Evolutionary conservation across 2,113 vertebrate species (phyloP).

Genomic region (Pituophis catenifer): DNA sequence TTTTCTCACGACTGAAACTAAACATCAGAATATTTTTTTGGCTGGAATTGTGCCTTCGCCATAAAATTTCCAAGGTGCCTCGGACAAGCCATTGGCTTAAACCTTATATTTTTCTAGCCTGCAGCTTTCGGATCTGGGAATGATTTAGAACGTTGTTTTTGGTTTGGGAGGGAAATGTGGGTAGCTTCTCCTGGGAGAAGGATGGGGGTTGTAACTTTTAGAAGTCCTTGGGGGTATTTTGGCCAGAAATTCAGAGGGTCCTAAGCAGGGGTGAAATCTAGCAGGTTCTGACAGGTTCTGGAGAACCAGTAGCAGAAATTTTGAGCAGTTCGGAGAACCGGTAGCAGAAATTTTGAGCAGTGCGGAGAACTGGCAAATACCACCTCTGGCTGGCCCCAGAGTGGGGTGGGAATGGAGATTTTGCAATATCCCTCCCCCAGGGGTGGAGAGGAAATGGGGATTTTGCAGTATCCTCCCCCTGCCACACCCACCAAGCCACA

Average conservation of each 20-base stretch:
- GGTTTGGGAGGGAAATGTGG: not conserved
- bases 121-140: not conserved
- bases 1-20: not conserved
- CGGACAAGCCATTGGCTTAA: not conserved
- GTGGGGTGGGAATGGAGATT: too few species aligned
- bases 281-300: too few species aligned
- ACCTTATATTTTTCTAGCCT: not conserved
- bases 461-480: too few species aligned
- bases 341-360: too few species aligned
- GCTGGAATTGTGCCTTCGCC: not conserved
- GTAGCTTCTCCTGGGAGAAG: not conserved
- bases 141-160: not conserved
- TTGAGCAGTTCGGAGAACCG: too few species aligned
- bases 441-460: too few species aligned
- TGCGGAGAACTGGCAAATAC: too few species aligned
- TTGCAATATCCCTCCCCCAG: too few species aligned
- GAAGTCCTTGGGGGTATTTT: not conserved
- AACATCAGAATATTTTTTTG: not conserved
- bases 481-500: too few species aligned
- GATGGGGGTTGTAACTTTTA: not conserved
- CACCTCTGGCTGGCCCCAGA: too few species aligned
- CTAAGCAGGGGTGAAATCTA: not conserved
- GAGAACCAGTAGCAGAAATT: too few species aligned
- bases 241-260: not conserved
- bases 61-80: not conserved